phyloP scores from a whole-genome alignment of 2,888 invertebrate genomes.

The Miltochrista miniata region DNA sequence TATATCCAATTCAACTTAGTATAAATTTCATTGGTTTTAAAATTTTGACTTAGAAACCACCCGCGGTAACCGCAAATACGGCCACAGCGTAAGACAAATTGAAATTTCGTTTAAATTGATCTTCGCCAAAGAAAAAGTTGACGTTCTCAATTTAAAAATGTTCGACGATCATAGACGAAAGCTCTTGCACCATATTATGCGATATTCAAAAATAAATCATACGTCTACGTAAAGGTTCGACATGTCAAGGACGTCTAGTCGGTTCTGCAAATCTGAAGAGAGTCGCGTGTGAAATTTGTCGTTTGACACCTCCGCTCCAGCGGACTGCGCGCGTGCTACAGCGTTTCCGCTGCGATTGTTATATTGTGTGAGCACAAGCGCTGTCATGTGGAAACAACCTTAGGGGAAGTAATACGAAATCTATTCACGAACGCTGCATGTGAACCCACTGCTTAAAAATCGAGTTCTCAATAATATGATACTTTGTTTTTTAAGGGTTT shows the following conservation, averaged over 20 bases:
- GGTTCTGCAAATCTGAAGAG: conserved; percentile 53
- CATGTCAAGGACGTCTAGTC: conserved; percentile 46
- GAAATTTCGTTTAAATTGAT: too few relatives aligned
- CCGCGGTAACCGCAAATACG: too few relatives aligned
- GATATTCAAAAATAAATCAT: conserved; percentile 30
- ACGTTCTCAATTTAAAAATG: too few relatives aligned
- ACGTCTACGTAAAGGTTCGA: conserved; percentile 37
- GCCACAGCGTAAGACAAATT: too few relatives aligned
- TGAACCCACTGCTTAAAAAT: conserved; percentile 8
- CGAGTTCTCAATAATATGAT: too few relatives aligned
- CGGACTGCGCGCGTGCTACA: conserved; percentile 48
- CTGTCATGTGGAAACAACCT: conserved; percentile 44
- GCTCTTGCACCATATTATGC: conserved; percentile 13
- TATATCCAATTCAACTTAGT: too few relatives aligned
- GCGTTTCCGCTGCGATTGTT: conserved; percentile 60
- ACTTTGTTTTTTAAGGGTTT: too few relatives aligned
- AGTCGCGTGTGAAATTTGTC: conserved; percentile 66
- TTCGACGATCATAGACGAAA: not conserved
- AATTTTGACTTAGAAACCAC: too few relatives aligned
- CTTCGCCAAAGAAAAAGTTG: too few relatives aligned
- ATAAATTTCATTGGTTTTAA: too few relatives aligned
- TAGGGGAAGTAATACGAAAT: conserved; percentile 41
- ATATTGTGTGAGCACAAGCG: conserved; percentile 41
- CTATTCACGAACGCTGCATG: conserved; percentile 21
- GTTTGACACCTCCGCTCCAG: conserved; percentile 67